Percentiles rank a stretch among this genome's conserved stretches.
These are phyloP conservation scores for Amblyopsis rosae DNA, from an alignment of 2,113 vertebrate species.

Conservation along the genomic window DNA sequence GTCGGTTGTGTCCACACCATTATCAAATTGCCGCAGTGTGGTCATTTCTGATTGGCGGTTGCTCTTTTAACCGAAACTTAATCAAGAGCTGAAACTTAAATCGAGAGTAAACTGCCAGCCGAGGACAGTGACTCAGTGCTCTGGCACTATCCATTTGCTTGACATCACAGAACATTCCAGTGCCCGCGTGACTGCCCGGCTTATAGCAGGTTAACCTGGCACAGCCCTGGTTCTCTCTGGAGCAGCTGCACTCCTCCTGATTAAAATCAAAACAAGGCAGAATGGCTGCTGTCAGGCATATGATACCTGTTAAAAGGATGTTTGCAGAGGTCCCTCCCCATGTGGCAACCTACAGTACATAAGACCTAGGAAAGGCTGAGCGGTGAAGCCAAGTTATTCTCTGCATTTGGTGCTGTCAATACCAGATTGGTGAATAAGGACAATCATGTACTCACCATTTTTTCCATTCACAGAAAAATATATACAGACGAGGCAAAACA, in stretches of 20 bases:
- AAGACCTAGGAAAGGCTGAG: constrained; percentile 76
- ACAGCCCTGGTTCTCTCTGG: constrained; percentile 59
- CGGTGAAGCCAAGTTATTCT: constrained; percentile 41
- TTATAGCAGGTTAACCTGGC: constrained; percentile 81
- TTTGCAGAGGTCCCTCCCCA: constrained; percentile 87
- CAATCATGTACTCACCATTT: too few relatives aligned
- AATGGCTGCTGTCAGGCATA: constrained; percentile 85
- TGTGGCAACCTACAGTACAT: constrained; percentile 79
- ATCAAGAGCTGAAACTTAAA: background rate
- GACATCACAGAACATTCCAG: constrained; percentile 3
- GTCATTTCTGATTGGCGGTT: background rate
- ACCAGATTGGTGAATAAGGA: too few relatives aligned
- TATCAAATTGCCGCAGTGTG: background rate
- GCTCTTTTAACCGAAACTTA: too few relatives aligned
- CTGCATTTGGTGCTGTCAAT: constrained; percentile 9
- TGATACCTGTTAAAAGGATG: constrained; percentile 92
- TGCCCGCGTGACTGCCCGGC: constrained; percentile 23
- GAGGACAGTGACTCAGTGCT: background rate
- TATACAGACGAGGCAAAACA: too few relatives aligned
- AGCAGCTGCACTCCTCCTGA: constrained; percentile 89
- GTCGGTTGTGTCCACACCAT: background rate
- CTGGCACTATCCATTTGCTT: constrained; percentile 5
- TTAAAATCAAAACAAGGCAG: constrained; percentile 93
- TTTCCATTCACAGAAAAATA: too few relatives aligned
- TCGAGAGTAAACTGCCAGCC: background rate